A percentile compares a stretch with the other conserved stretches of the same genome.
These are phyloP conservation scores for Naja naja DNA, from an alignment of 2,113 vertebrate genomes.

Conservation along the genomic window DNA sequence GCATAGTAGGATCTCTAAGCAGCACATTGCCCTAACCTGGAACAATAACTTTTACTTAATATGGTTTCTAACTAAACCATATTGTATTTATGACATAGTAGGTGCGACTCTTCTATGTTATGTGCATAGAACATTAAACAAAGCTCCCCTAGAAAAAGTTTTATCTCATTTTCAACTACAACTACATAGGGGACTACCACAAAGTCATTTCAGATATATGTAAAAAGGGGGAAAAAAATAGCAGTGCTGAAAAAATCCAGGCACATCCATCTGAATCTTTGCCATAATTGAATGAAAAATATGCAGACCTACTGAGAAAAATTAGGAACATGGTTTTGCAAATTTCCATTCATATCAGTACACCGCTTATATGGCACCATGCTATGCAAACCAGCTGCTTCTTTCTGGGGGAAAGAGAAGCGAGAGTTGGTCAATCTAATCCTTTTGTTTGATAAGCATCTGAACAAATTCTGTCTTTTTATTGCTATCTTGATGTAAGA, in stretches of 20 bases:
- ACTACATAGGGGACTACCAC: neutral
- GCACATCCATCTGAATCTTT: neutral
- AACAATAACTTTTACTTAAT: neutral
- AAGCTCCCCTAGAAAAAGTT: neutral
- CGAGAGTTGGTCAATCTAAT: conserved; percentile 40
- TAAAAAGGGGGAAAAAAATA: too few species aligned
- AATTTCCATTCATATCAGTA: neutral
- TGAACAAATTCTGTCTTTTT: neutral
- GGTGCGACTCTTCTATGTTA: neutral
- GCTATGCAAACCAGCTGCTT: conserved; percentile 22
- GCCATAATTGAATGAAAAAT: neutral
- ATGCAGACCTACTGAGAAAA: neutral
- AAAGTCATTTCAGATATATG: neutral
- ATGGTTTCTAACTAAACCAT: neutral
- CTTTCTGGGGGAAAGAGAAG: conserved; percentile 26
- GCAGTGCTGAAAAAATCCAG: neutral
- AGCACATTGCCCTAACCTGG: neutral
- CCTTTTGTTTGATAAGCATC: conserved; percentile 20
- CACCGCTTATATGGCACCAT: neutral
- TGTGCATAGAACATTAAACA: neutral
- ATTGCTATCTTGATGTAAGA: conserved; percentile 26
- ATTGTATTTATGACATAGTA: neutral
- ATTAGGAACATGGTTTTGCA: neutral
- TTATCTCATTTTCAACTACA: neutral
- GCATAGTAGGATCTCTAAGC: neutral